Percentiles rank a stretch among this genome's conserved stretches.
phyloP scores from a whole-genome alignment of 2,797 vertebrate genomes.

The Galaxias olidus region DNA sequence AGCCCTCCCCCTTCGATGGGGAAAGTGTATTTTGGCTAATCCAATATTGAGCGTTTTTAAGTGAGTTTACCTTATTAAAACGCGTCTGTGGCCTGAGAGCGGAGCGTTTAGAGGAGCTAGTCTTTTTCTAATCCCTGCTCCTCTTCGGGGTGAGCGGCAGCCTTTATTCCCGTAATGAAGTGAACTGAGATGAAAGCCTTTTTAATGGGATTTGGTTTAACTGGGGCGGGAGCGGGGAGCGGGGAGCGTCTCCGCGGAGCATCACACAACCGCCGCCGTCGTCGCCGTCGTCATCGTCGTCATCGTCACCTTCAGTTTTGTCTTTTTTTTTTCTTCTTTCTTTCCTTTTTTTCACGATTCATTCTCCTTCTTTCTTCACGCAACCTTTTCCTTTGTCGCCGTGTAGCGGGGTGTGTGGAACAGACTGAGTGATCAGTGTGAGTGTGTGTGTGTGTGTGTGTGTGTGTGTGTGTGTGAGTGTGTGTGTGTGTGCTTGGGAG shows the following conservation, averaged over 20 bases:
- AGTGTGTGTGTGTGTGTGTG: background rate
- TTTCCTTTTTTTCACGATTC: background rate
- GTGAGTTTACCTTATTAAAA: conserved; percentile 6
- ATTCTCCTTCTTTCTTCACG: background rate
- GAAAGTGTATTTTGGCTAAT: conserved; percentile 10
- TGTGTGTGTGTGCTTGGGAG: background rate
- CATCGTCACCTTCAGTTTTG: conserved; percentile 27
- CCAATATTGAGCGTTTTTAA: conserved; percentile 6
- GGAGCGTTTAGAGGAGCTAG: background rate
- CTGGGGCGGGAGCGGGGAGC: conserved; percentile 60
- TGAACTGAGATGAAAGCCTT: conserved; percentile 75
- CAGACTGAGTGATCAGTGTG: background rate
- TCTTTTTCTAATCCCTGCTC: conserved; percentile 15
- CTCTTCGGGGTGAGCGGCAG: conserved; percentile 61
- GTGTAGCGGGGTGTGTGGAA: too few relatives aligned
- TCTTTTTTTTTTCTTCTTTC: background rate
- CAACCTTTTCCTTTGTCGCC: too few relatives aligned
- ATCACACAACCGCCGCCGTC: conserved; percentile 39
- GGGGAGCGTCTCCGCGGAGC: conserved; percentile 37
- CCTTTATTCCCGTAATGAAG: conserved; percentile 74
- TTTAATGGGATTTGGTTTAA: conserved; percentile 77
- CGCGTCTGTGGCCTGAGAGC: background rate
- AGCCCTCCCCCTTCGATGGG: background rate
- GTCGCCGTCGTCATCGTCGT: conserved; percentile 31
- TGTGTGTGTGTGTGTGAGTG: background rate